Evolutionary conservation across 1,140 invertebrate genomes (phyloP), one percentile per base, ranked within the genome.

Genomic region (Bombyx mori): DNA sequence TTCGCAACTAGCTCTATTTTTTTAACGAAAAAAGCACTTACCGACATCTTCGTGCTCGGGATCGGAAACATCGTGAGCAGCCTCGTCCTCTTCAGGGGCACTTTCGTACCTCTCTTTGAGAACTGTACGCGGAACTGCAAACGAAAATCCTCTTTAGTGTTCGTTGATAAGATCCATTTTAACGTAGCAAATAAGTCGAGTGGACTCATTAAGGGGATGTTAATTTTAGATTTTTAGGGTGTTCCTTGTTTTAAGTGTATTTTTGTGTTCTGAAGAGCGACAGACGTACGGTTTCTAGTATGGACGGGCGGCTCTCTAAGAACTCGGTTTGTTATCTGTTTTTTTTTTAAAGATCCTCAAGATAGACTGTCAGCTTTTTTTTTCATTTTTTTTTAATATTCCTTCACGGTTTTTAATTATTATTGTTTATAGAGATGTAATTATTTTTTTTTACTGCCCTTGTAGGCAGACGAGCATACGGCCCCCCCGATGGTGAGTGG

Each of bases 41-140:
- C 87, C 87, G 49, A 87, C 78, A 68, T 88, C 87, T 55, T 88
- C 84, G 69, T 88, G 82, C 65, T 88, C 87, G 56, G 79, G 79
- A 60, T 88, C 85, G n/a, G 84, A 86, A 53, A 76, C 78, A 65
- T 84, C 82, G 65, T 88, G 79, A 57, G 81, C 77, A 60, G 79
- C 79, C 69, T 96, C 94, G 71, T 96, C 95, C 46, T 92, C 88
- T 81, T 95, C 93, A 42, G 91, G 88, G 42, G 91, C 90, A 50
- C 92, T 92, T 73, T 95, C 93, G 75, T 93, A 96, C 69, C 92
- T 90, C 71, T 96, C 94, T 71, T 94, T 94, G 10, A 97, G 85
- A 48, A 97, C 95, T 76, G 92, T 93, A 63, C 94, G 90, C n/a
- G 95, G 95, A 57, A 97, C 96, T 97, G 86, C 45, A 89, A 90